These are phyloP conservation scores for Nylanderia fulva DNA, from an alignment of 1,140 invertebrate species.

Conservation along the genomic window DNA sequence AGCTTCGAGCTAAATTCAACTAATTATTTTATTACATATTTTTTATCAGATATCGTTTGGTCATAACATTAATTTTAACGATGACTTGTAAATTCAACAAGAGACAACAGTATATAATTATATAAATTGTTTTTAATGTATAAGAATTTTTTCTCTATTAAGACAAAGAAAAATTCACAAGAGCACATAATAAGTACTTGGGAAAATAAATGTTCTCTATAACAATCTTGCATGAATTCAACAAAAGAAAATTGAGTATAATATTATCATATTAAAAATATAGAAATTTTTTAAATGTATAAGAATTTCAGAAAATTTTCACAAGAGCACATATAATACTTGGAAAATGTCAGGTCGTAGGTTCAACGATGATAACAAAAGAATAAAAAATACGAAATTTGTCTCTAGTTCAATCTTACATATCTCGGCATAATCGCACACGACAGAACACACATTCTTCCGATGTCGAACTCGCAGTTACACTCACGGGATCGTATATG, in stretches of 20 bases:
- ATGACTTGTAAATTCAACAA: background rate
- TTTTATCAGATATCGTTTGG: background rate
- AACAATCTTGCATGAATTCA: no score
- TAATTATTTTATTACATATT: background rate
- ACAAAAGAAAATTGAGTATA: no score
- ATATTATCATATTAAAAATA: no score
- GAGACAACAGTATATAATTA: background rate
- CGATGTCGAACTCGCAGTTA: background rate
- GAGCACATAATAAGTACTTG: background rate
- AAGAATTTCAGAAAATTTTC: background rate
- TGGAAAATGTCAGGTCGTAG: background rate
- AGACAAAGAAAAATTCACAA: background rate
- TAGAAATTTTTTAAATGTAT: no score
- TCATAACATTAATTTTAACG: background rate
- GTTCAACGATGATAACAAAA: no score
- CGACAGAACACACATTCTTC: background rate
- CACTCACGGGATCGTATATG: background rate
- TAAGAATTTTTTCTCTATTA: no score
- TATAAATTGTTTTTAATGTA: no score
- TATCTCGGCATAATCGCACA: background rate
- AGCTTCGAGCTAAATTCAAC: background rate
- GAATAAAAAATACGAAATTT: background rate
- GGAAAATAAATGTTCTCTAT: no score
- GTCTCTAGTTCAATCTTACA: background rate
- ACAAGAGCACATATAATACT: background rate